phyloP scores from a whole-genome alignment of 1,140 invertebrate species.

The Pomacea maculata region DNA sequence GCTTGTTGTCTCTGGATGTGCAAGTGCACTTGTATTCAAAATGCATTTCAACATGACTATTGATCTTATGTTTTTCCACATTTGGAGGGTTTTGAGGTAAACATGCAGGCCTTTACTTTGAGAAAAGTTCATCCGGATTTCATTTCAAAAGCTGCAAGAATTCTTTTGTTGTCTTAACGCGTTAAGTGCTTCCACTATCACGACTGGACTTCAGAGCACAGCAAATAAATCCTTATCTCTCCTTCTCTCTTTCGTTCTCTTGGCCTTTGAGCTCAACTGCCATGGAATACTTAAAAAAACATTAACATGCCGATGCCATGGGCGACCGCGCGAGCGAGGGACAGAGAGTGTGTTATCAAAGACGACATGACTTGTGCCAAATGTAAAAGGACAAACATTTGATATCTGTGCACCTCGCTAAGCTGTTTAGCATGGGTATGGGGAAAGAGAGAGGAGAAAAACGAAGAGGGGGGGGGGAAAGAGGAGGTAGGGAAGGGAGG shows the following conservation, averaged over 20 bases:
- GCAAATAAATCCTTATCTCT: slow-evolving; percentile 1
- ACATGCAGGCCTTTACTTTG: background rate
- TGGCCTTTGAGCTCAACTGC: background rate
- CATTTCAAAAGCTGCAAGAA: background rate
- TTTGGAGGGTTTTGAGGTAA: background rate
- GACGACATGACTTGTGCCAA: background rate
- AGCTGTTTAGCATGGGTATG: background rate
- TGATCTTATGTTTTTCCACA: background rate
- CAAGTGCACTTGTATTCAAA: too few relatives aligned
- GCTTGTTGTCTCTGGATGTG: too few relatives aligned
- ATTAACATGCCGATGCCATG: background rate
- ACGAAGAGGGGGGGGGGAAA: too few relatives aligned
- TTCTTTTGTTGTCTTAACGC: background rate
- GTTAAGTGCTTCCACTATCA: background rate
- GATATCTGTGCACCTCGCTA: background rate
- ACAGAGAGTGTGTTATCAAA: background rate
- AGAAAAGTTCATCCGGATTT: background rate
- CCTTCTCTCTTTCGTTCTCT: slow-evolving; percentile 2
- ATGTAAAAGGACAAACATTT: background rate
- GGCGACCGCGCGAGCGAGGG: too few relatives aligned
- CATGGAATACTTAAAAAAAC: background rate
- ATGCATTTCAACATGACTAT: too few relatives aligned
- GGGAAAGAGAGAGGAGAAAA: too few relatives aligned
- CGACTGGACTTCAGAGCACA: background rate
- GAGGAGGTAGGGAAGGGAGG: too few relatives aligned